Conservation (phyloP, 2,888 invertebrate species). For the Cheilosia vernalis region DNA sequence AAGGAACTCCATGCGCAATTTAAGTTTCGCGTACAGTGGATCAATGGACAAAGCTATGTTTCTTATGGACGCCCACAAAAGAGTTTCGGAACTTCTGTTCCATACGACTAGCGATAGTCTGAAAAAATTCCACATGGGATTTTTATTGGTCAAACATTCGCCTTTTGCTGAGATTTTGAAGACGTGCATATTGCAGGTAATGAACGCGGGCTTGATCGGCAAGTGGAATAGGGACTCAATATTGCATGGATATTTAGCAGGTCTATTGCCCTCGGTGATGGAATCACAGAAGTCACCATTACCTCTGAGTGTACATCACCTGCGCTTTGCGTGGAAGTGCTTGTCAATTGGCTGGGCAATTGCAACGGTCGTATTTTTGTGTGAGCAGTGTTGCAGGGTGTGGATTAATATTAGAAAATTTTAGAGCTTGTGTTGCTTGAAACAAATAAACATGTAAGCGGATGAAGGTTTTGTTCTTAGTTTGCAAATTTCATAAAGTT, state of each 20-base stretch:
- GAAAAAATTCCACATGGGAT: slow-evolving; percentile 6
- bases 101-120: slow-evolving; percentile 16
- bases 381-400: not conserved
- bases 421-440: too few species aligned
- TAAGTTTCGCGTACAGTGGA: slow-evolving; percentile 29
- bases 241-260: not conserved
- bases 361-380: slow-evolving; percentile 8
- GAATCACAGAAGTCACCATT: not conserved
- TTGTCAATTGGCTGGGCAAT: slow-evolving; percentile 19
- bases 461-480: too few species aligned
- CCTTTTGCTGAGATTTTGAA: slow-evolving; percentile 38
- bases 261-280: not conserved
- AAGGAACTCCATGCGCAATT: slow-evolving; percentile 34
- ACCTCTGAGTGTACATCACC: slow-evolving; percentile 20
- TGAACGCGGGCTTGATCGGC: slow-evolving; percentile 23
- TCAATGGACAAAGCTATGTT: slow-evolving; percentile 25
- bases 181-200: slow-evolving; percentile 10
- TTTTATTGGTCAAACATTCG: slow-evolving; percentile 2
- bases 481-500: too few species aligned
- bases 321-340: slow-evolving; percentile 41
- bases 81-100: slow-evolving; percentile 5
- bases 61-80: slow-evolving; percentile 3
- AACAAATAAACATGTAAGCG: too few species aligned
- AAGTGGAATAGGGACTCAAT: slow-evolving; percentile 41
- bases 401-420: too few species aligned